Base-by-base conservation (phyloP, 2,888 invertebrate genomes). In the Tinea semifulvella region DNA sequence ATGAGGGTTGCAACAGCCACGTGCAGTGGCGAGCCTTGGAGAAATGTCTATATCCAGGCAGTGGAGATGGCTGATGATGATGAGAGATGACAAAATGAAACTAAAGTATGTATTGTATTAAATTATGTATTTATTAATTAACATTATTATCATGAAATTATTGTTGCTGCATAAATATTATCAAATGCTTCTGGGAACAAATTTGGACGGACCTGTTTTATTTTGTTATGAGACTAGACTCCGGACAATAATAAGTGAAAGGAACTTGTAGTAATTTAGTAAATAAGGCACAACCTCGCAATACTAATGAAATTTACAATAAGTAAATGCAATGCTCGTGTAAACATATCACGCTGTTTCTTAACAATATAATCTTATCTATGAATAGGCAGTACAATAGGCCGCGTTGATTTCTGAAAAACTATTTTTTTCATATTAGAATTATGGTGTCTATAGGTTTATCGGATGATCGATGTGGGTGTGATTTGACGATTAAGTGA, bases 131-230 rank as follows among this genome's bases (percentile, higher is more conserved):
- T 22, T 5, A 22, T 22, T 7, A 7, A 22, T 22, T 7, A 22
- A 31, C 13, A 31, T 31, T 31, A 31, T 31, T 13, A 31, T 31
- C 13, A 11, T 31, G 31, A 31, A 31, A 31, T 13, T 31, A 31
- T 31, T 31, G 31, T 31, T 31, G 31, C 31, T 31, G 13, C 31
- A 31, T 31, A 31, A 31, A 31, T 22, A 22, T n/a, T n/a, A n/a
- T 40, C 22, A 42, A 25, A 42, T 25, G 36, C 18, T 38, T 28
- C 36, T 36, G 36, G 62, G 64, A 71, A 64, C 63, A 76, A 31
- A 71, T 74, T 76, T 76, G 79, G 79, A 80, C 79, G 79, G 79
- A 77, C 72, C 68, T 59, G 61, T 68, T 72, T 65, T 55, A 65
- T 61, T 43, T 6, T 43, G 11, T 43, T 19, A 28, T 36, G 20